Base-by-base conservation (phyloP, 2,888 invertebrate species). In the Parapristionchus giblindavisi region DNA sequence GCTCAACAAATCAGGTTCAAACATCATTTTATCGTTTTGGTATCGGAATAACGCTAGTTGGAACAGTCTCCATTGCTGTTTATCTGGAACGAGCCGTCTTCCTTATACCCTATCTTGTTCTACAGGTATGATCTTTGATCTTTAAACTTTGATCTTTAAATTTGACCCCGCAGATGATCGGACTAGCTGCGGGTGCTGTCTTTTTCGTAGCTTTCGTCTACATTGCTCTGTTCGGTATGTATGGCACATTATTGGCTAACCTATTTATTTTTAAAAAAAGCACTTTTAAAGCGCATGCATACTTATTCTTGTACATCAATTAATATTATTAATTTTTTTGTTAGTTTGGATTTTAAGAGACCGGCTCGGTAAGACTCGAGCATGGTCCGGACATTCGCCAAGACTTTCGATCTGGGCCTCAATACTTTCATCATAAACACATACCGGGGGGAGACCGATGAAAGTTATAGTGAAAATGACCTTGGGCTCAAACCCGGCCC, bases 121-220 rank as follows among this genome's bases (percentile, higher is more conserved):
- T 84, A n/a, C 84, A 71, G 71, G 71, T 52, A 52, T 21, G 52
- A 32, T 6, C 58, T 6, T 58, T 24, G 1, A 21, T 21, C 21
- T 21, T 58, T 34, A 24, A 32, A 36, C 60, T 52, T 77, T 32
- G 21, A 36, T 21, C 34, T 36, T 24, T 36, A 24, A n/a, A n/a
- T n/a, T n/a, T n/a, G n/a, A n/a, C n/a, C 14, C 29, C 14, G 11
- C 65, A 83, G 81, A 79, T 81, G 17, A 77, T 81, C 14, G 84
- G 82, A 0, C 79, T 84, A 4, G 83, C 83, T 11, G 79, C 81
- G 11, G 82, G 77, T 0, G 75, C 78, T n/a, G 81, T 84, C 11
- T 82, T 85, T 75, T 79, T 85, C 63, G 79, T 85, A 48, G 78
- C 84, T 2, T 78, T 85, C 76, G 24, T 85, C 43, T 84, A 84